These are phyloP conservation scores for Tuberolachnus salignus DNA, from an alignment of 2,888 invertebrate species.

Conservation along the genomic window DNA sequence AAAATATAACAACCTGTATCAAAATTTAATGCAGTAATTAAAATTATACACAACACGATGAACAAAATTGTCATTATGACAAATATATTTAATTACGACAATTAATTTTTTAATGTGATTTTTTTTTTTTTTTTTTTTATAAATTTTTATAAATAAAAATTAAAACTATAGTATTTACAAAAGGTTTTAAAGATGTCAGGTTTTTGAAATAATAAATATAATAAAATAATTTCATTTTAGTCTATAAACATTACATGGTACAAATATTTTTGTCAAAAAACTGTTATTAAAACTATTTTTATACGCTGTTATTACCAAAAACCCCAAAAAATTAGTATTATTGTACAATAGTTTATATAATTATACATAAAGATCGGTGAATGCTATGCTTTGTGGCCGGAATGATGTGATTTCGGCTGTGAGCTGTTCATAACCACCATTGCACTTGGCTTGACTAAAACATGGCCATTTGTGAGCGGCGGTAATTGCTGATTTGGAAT, in stretches of 20 bases:
- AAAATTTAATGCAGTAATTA: neutral
- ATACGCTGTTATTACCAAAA: slow-evolving; percentile 56
- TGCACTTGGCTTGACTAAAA: slow-evolving; percentile 53
- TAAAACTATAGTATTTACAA: slow-evolving; percentile 56
- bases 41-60: slow-evolving; percentile 9
- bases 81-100: slow-evolving; percentile 54
- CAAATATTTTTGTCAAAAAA: slow-evolving; percentile 43
- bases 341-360: slow-evolving; percentile 54
- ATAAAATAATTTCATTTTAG: slow-evolving; percentile 54
- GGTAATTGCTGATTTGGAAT: slow-evolving; percentile 54
- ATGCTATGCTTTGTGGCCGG: slow-evolving; percentile 55
- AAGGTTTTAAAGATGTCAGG: slow-evolving; percentile 56
- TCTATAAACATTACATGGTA: slow-evolving; percentile 56
- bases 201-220: slow-evolving; percentile 56
- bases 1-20: slow-evolving; percentile 1
- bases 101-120: slow-evolving; percentile 53
- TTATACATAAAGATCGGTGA: slow-evolving; percentile 47
- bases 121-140: slow-evolving; percentile 44
- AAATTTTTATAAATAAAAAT: slow-evolving; percentile 54
- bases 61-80: slow-evolving; percentile 49
- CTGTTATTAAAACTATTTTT: slow-evolving; percentile 56
- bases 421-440: slow-evolving; percentile 53
- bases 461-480: slow-evolving; percentile 51
- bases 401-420: slow-evolving; percentile 54
- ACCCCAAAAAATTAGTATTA: slow-evolving; percentile 56